Percentiles rank a stretch among this genome's conserved stretches.
These are phyloP conservation scores for Laupala kohalensis DNA, from an alignment of 1,140 invertebrate genomes.

Conservation along the genomic window DNA sequence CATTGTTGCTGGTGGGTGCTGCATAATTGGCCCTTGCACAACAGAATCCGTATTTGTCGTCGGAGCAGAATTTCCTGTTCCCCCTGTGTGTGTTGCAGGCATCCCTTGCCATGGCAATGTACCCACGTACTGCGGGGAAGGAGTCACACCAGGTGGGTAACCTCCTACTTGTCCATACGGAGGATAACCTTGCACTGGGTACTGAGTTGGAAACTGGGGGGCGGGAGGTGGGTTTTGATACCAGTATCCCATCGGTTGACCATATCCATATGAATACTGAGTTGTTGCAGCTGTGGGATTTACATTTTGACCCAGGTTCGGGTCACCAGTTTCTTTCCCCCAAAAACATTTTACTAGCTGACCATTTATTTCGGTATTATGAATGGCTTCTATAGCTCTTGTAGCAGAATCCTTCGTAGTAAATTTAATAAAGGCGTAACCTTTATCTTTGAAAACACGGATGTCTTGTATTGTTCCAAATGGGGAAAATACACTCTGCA, in stretches of 20 bases:
- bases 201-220: constrained; percentile 42
- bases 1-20: constrained; percentile 33
- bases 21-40: constrained; percentile 21
- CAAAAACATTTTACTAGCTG: constrained; percentile 97
- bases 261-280: constrained; percentile 53
- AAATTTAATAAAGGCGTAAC: constrained; percentile 98
- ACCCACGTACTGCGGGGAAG: constrained; percentile 29
- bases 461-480: constrained; percentile 95
- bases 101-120: constrained; percentile 29
- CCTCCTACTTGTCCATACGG: constrained; percentile 32
- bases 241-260: constrained; percentile 67
- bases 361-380: constrained; percentile 93
- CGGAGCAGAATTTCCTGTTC: constrained; percentile 23
- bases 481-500: constrained; percentile 86
- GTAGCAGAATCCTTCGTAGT: constrained; percentile 93
- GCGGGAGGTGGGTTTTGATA: constrained; percentile 48
- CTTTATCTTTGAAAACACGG: constrained; percentile 97
- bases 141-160: constrained; percentile 31
- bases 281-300: constrained; percentile 30
- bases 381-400: constrained; percentile 90
- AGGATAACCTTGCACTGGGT: constrained; percentile 42
- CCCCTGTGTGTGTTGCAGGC: constrained; percentile 15
- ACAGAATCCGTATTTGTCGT: constrained; percentile 23
- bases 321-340: constrained; percentile 87
- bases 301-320: constrained; percentile 38